Evolutionary conservation across 1,140 invertebrate species (phyloP).

Genomic region (Sogatella furcifera): DNA sequence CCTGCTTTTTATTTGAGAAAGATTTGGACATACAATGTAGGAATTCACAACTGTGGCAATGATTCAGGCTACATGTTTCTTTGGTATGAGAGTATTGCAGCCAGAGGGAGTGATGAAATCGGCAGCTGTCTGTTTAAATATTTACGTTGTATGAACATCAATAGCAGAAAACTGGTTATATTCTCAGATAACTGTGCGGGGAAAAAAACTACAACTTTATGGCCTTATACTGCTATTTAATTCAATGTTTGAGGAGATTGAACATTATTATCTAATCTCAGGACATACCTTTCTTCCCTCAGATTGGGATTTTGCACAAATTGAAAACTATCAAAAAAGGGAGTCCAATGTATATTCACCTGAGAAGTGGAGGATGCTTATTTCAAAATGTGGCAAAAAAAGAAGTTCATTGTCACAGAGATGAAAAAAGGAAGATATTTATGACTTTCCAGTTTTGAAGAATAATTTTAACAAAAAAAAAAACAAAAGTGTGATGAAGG

Average conservation of each 20-base stretch:
- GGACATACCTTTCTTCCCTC: slow-evolving; percentile 7
- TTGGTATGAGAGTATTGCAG: slow-evolving; percentile 17
- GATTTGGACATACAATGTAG: slow-evolving; percentile 19
- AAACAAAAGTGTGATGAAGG: background rate
- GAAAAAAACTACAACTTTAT: slow-evolving; percentile 2
- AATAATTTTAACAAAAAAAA: background rate
- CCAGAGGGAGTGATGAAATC: slow-evolving; percentile 12
- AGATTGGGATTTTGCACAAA: slow-evolving; percentile 4
- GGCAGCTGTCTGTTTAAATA: slow-evolving; percentile 7
- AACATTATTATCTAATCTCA: slow-evolving; percentile 1
- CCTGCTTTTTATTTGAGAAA: slow-evolving; percentile 17
- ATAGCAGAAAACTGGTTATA: background rate
- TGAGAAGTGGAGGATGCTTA: background rate
- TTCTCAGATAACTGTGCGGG: slow-evolving; percentile 8
- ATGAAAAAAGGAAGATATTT: background rate
- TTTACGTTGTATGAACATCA: slow-evolving; percentile 3
- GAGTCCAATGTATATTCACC: background rate
- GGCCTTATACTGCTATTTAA: background rate
- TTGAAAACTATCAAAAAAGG: slow-evolving; percentile 8
- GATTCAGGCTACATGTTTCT: slow-evolving; percentile 17
- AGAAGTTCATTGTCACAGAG: background rate
- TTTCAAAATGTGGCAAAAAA: slow-evolving; percentile 4
- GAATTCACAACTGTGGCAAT: slow-evolving; percentile 19
- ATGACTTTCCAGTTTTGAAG: background rate
- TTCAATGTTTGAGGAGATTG: background rate